These are phyloP conservation scores for Brachymystax lenok DNA, from an alignment of 2,797 vertebrate species.

Conservation along the genomic window DNA sequence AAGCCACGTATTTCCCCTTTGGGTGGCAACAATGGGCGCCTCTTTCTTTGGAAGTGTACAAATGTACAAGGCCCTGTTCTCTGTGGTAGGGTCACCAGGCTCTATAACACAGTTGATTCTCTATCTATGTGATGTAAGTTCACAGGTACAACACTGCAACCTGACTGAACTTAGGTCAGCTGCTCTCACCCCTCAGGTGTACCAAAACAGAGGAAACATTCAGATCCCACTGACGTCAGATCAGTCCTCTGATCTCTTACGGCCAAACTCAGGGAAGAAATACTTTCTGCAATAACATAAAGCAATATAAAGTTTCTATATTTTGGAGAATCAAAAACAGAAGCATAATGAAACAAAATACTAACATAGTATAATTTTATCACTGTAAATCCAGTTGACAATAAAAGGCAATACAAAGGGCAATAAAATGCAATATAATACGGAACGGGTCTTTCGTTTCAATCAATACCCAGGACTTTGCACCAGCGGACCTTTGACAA, in stretches of 20 bases:
- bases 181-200: conserved; percentile 19
- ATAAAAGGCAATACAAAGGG: conserved; percentile 80
- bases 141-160: background rate
- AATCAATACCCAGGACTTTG: conserved; percentile 72
- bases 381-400: conserved; percentile 89
- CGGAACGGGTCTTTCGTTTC: conserved; percentile 68
- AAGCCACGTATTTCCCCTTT: background rate
- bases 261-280: conserved; percentile 56
- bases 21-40: background rate
- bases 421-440: conserved; percentile 78
- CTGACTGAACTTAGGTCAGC: conserved; percentile 7
- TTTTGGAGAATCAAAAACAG: conserved; percentile 89
- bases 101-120: background rate
- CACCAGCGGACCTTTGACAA: conserved; percentile 61
- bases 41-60: conserved; percentile 2
- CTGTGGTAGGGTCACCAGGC: background rate
- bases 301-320: conserved; percentile 80
- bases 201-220: conserved; percentile 33
- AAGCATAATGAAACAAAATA: conserved; percentile 84
- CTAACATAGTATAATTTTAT: conserved; percentile 89
- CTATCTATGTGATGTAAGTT: background rate
- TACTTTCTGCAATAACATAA: conserved; percentile 77
- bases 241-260: conserved; percentile 27
- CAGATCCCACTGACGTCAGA: conserved; percentile 39
- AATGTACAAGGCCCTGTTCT: background rate